Base-by-base conservation (phyloP, 2,797 vertebrate genomes). In the Labeo calbasu region DNA sequence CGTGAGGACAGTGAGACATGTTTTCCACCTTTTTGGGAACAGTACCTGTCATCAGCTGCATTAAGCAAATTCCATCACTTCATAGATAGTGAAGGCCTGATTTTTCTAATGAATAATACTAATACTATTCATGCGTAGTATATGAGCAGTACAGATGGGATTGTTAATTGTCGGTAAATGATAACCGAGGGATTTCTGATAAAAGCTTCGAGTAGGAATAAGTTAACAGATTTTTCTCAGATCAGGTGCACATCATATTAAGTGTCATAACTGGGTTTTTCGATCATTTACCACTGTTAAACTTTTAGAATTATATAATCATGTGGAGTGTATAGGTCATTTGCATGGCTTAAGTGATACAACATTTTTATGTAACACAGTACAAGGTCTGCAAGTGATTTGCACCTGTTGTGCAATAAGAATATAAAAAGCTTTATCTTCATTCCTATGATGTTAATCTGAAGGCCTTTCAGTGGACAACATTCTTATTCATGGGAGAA, bases 351-450 rank as follows among this genome's bases (percentile, higher is more conserved):
- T 17, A 28, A 36, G 48, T 70, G 15, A 43, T 75, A n/a, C 70
- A 75, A 53, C 71, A 66, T 82, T 66, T 83, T 55, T 75, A 83
- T 83, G 61, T 77, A 69, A 46, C n/a, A 48, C n/a, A 48, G 71
- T 83, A 68, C 69, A 85, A 69, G 51, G 83, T 86, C 78, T 69
- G 40, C 40, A 66, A 43, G 40, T 70, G 51, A 77, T 76, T 76
- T 79, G 46, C 51, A 59, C 50, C 7, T 28, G 5, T 65, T 84
- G 82, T 57, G 76, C 55, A 68, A 68, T 23, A 65, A 76, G 66
- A 68, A 36, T 75, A 70, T 78, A 46, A 66, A 83, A 83, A 57
- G 32, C 72, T 68, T 61, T 63, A 61, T 63, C 13, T 63, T 32
- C 10, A 77, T 25, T 77, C 75, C 13, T 75, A 19, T 73, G 10